Percentiles rank a stretch among this genome's conserved stretches.
These are phyloP conservation scores for Gortyna flavago DNA, from an alignment of 2,888 invertebrate species.

Conservation along the genomic window DNA sequence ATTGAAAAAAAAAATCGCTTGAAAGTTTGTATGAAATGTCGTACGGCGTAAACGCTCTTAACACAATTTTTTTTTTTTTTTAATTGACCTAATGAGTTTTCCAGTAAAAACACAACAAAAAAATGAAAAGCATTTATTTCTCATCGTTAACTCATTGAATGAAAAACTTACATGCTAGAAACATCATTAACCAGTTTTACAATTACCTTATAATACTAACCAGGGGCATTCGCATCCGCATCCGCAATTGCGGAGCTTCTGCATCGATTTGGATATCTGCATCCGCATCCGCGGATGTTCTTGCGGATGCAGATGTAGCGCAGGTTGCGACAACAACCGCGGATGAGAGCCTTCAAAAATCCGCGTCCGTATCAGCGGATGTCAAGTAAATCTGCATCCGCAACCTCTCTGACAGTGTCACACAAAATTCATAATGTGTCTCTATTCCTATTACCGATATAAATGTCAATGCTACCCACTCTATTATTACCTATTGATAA, in stretches of 20 bases:
- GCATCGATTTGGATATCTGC: too few relatives aligned
- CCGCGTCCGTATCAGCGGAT: background rate
- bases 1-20: too few relatives aligned
- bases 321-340: too few relatives aligned
- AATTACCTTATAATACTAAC: background rate
- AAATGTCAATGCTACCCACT: too few relatives aligned
- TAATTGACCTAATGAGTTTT: background rate
- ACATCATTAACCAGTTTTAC: background rate
- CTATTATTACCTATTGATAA: too few relatives aligned
- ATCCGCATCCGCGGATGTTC: too few relatives aligned
- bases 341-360: background rate
- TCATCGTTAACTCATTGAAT: background rate
- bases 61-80: too few relatives aligned
- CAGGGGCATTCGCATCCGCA: too few relatives aligned
- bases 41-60: too few relatives aligned
- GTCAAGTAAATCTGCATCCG: background rate
- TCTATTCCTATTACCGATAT: background rate
- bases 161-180: background rate
- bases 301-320: too few relatives aligned
- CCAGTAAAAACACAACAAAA: background rate
- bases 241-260: too few relatives aligned
- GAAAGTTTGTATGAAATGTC: too few relatives aligned
- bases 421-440: background rate
- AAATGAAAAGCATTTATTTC: slow-evolving; percentile 4
- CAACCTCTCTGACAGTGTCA: background rate